Evolutionary conservation across 2,888 invertebrate genomes (phyloP).

Genomic region (Anagyrus pseudococci): DNA sequence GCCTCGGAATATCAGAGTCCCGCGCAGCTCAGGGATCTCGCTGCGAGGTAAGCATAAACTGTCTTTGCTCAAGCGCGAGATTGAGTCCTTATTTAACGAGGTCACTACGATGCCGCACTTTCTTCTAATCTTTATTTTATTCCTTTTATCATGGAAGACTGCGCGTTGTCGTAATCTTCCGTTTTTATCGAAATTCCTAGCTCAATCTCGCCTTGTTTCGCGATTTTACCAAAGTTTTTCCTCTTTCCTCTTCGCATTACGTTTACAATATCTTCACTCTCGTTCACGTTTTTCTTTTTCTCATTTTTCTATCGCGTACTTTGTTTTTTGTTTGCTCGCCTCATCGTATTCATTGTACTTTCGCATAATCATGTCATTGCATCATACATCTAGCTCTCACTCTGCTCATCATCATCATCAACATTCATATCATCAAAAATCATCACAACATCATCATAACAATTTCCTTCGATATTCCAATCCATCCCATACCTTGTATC

Average conservation of each 20-base stretch:
- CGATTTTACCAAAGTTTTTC: conserved; percentile 1
- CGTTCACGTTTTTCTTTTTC: conserved; percentile 1
- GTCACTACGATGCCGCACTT: conserved; percentile 20
- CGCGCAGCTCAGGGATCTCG: conserved; percentile 54
- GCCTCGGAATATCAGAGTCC: conserved; percentile 59
- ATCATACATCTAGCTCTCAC: background rate
- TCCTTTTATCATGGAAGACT: too few species aligned
- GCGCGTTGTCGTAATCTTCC: too few species aligned
- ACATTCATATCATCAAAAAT: conserved; percentile 6
- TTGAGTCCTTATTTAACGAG: too few species aligned
- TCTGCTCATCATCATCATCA: background rate
- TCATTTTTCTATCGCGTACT: background rate
- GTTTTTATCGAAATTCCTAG: too few species aligned
- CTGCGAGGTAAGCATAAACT: conserved; percentile 60
- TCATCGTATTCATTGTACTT: background rate
- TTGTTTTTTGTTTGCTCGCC: background rate
- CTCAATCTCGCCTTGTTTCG: conserved; percentile 16
- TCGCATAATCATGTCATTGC: background rate
- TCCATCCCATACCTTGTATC: background rate
- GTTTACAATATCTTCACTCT: conserved; percentile 13
- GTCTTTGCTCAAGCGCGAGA: conserved; percentile 52
- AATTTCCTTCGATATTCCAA: background rate
- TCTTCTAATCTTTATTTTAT: too few species aligned
- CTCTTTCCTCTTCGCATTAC: conserved; percentile 17
- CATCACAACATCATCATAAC: conserved; percentile 6